Evolutionary conservation across 2,888 invertebrate species (phyloP), one percentile per base, ranked within the genome.

Genomic region (Melipona beecheii): DNA sequence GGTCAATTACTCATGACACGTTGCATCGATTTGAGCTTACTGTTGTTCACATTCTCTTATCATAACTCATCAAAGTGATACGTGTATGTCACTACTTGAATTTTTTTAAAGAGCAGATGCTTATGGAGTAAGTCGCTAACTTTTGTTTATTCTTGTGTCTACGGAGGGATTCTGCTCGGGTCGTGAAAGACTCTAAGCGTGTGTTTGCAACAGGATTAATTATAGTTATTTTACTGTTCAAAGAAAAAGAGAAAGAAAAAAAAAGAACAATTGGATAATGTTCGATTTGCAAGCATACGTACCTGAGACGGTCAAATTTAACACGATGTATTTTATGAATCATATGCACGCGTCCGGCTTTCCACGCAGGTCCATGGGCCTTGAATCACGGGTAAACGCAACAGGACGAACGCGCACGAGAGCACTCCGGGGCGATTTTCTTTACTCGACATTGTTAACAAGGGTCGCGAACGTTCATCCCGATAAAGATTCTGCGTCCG

Each of bases 361-460:
- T 81, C 49, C 64, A 54, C 62, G 75, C 36, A 69, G 36, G 27
- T 27, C 49, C 27, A 21, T 24, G 31, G 27, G 66, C 64, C 50
- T 54, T 21, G 62, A 70, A 62, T 58, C 43, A 52, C 15, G 6
- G 15, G 43, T 24, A 54, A 49, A 24, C 6, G 62, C n/a, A 68
- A 69, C 19, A 5, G 62, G 75, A 83, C 76, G 58, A 84, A 82
- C 71, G 62, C 43, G 52, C 68, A 58, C 64, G 49, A 31, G 31
- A 50, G 72, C 65, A 69, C 36, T 49, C 64, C 75, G 72, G 73
- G 49, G 64, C 68, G 36, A 86, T 81, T 74, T 79, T 64, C 83
- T 84, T 85, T 86, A 85, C 89, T 88, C 83, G 87, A 88, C 90
- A 89, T 91, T 86, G 82, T 88, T 78, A 68, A 65, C 78, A 58